Evolutionary conservation across 2,113 vertebrate genomes (phyloP), one percentile per base, ranked within the genome.

Genomic region (Pseudorectes ferrugineus): DNA sequence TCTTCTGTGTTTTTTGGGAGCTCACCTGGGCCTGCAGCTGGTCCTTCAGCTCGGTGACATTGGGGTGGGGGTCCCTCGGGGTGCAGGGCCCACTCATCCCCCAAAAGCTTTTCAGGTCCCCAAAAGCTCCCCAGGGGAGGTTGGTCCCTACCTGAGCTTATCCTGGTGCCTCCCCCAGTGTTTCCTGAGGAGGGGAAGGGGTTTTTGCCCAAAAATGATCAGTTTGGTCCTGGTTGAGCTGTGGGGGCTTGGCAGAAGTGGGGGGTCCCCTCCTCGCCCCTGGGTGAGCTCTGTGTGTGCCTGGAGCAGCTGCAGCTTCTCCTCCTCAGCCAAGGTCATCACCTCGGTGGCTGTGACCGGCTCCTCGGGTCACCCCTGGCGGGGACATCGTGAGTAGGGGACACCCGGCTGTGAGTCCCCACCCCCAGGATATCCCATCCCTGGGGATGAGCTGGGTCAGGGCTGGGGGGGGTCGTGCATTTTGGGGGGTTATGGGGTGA

Each of bases 221-320:
- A 0, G 9, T 38, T 74, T 24, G 33, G 23, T 45, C 9, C 67
- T 5, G 12, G 6, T 11, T 65, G 51, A 57, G 49, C 13, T 7
- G 5, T 17, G 33, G 61, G 11, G 21, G 43, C 22, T 66, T 33
- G 33, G 55, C 28, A 57, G 29, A 22, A 72, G 14, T 20, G 26
- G 43, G 9, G 29, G 21, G 17, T 19, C 31, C 22, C 31, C n/a
- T 66, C 97, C 98, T 98, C 88, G 97, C 92, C 81, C 97, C 92
- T 36, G 97, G 97, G 10, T 98, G 49, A 65, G 97, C 92, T 98
- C 98, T 1, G 98, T 98, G 97, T 98, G 91, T 98, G 96, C 57
- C 23, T 98, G 98, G 59, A 98, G 97, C 29, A 98, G 97, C 89
- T 98, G 97, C 75, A 98, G 96, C 75, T 98, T 98, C 91, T 98